Conservation (phyloP, 2,113 vertebrate genomes). For the Mesoclemmys tuberculata region DNA sequence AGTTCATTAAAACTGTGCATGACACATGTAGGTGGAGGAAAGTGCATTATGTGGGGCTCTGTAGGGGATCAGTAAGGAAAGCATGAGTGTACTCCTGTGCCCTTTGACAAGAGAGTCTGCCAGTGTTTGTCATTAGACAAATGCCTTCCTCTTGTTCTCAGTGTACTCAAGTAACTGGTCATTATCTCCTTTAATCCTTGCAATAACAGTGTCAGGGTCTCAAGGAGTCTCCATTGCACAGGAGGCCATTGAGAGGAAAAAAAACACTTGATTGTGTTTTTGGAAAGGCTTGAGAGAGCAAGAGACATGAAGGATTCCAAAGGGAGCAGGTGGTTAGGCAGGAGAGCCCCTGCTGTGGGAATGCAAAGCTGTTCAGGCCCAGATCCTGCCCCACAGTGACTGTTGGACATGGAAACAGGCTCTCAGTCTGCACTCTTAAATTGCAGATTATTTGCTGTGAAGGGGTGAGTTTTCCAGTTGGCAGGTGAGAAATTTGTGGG, state of each 20-base stretch:
- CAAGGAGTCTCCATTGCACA: conserved; percentile 7
- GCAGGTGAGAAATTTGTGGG: rapidly evolving
- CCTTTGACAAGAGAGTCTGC: not conserved
- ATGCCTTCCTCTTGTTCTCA: not conserved
- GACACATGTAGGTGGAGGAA: not conserved
- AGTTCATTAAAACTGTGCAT: not conserved
- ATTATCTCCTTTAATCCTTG: conserved; percentile 28
- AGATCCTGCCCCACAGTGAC: not conserved
- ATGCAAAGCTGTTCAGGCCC: not conserved
- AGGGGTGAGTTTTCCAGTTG: not conserved
- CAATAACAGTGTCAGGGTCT: conserved; percentile 20
- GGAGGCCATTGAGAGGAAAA: not conserved
- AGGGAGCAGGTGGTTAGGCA: not conserved
- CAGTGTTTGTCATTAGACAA: not conserved
- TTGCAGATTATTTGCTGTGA: not conserved
- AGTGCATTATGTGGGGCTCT: not conserved
- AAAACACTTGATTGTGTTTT: not conserved
- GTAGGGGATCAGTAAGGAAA: not conserved
- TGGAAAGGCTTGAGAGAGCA: not conserved
- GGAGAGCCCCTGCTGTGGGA: too few species aligned
- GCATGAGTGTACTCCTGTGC: not conserved
- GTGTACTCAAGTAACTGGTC: conserved; percentile 11
- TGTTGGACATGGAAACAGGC: not conserved
- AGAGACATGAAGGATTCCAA: not conserved
- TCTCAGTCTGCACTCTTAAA: not conserved